Evolutionary conservation across 92 coral and sea anemone species (phyloP).

Genomic region (Umimayanthus chanpuru): DNA sequence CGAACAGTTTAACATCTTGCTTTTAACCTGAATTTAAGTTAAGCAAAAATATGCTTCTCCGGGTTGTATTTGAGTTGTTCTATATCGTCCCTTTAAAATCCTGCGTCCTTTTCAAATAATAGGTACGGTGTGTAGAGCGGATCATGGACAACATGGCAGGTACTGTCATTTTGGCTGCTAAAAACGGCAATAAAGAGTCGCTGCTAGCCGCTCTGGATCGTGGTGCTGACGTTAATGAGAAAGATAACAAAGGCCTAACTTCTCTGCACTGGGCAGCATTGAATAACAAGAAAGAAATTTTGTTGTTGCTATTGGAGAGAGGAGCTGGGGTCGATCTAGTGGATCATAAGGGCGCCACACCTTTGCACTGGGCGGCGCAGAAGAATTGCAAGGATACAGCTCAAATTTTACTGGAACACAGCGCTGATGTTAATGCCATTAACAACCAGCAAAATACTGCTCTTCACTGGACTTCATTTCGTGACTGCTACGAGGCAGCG

Average conservation of each 20-base stretch:
- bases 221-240: background rate
- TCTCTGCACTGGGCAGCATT: constrained; percentile 11
- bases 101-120: background rate
- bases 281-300: background rate
- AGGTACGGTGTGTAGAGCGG: background rate
- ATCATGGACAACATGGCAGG: background rate
- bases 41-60: too few relatives aligned
- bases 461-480: constrained; percentile 12
- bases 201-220: background rate
- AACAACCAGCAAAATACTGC: background rate
- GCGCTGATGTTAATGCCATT: background rate
- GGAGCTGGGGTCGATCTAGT: background rate
- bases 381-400: background rate
- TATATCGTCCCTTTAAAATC: too few relatives aligned
- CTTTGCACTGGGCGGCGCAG: constrained; percentile 13
- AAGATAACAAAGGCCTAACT: background rate
- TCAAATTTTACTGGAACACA: background rate
- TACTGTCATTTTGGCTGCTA: background rate
- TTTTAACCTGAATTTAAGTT: too few relatives aligned
- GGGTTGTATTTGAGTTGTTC: too few relatives aligned
- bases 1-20: too few relatives aligned
- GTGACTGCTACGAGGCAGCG: background rate
- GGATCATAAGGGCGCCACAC: background rate
- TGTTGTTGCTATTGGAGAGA: background rate
- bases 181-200: background rate